Conservation (phyloP, 2,888 invertebrate genomes). For the Euplagia quadripunctaria region DNA sequence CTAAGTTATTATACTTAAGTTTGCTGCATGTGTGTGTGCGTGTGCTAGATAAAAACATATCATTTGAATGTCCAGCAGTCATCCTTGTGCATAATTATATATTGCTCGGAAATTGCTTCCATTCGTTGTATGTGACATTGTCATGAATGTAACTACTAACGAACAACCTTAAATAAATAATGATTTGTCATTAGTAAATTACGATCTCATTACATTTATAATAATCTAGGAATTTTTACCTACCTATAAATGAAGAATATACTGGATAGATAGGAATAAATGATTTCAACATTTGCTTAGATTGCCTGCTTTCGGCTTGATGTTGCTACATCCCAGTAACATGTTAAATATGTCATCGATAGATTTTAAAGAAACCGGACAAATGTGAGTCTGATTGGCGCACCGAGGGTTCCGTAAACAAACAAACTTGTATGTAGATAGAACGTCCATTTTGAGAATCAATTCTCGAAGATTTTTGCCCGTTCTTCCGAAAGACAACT, state of each 20-base stretch:
- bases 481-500: no score
- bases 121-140: constrained; percentile 37
- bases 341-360: no score
- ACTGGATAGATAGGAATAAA: no score
- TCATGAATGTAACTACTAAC: constrained; percentile 32
- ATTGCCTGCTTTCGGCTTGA: no score
- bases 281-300: no score
- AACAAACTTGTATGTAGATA: no score
- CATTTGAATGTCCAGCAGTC: constrained; percentile 59
- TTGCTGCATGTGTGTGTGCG: constrained; percentile 35
- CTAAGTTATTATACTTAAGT: constrained; percentile 25
- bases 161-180: constrained; percentile 25
- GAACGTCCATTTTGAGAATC: no score
- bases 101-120: constrained; percentile 52
- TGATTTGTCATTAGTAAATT: constrained; percentile 24
- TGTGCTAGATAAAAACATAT: constrained; percentile 58
- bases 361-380: no score
- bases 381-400: no score
- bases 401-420: no score
- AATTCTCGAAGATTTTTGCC: no score
- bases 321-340: no score
- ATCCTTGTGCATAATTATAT: constrained; percentile 56
- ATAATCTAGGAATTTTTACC: background rate
- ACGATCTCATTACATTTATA: background rate
- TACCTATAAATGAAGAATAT: background rate